A percentile compares a stretch with the other conserved stretches of the same genome.
Conservation (phyloP, 2,888 invertebrate genomes). For the Lycophotia porphyrea region DNA sequence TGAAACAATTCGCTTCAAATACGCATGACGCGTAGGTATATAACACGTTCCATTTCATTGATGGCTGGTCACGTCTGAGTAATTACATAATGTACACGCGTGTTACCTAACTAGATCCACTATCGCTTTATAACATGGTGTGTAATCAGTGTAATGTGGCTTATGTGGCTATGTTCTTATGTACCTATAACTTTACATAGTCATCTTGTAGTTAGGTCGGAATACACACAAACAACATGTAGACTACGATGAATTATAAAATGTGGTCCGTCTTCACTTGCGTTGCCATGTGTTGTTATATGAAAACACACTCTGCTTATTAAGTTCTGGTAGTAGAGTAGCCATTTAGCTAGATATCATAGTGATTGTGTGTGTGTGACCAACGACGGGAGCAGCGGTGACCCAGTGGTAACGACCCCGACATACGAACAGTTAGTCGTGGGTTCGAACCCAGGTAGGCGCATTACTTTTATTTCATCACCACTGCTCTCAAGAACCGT, state of each 20-base stretch:
- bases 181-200: neutral
- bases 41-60: slow-evolving; percentile 47
- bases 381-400: no score
- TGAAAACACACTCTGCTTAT: neutral
- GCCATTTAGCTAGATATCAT: neutral
- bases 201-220: neutral
- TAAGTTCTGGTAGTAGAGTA: neutral
- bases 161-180: neutral
- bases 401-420: no score
- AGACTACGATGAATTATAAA: neutral
- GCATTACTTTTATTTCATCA: no score
- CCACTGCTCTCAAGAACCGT: no score
- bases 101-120: slow-evolving; percentile 24
- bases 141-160: neutral
- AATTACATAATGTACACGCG: slow-evolving; percentile 33
- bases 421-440: no score
- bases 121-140: slow-evolving; percentile 26
- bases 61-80: slow-evolving; percentile 35
- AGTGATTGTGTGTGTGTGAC: neutral
- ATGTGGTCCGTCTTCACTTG: no score
- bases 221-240: slow-evolving; percentile 1
- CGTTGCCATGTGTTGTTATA: neutral
- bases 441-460: no score
- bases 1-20: slow-evolving; percentile 11
- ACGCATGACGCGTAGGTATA: slow-evolving; percentile 10